Evolutionary conservation across 2,113 vertebrate species (phyloP), one percentile per base, ranked within the genome.

Genomic region (Ameiurus melas): DNA sequence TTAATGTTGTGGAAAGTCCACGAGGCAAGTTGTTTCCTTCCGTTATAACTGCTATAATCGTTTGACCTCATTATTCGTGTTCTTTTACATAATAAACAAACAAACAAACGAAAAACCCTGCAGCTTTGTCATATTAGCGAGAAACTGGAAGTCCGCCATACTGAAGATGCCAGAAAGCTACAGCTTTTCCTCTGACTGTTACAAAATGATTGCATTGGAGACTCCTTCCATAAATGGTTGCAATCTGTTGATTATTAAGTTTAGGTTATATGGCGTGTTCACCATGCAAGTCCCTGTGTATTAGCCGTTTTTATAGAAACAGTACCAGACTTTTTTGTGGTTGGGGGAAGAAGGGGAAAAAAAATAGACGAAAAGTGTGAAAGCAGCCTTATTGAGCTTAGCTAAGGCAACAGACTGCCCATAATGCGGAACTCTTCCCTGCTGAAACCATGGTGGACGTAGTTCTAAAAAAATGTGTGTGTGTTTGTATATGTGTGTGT

Each of bases 401-500:
- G 55, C 66, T 70, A 16, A 68, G 30, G 53, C 47, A 53, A 25
- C 51, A 73, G 73, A 27, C 4, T 89, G 36, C 8, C 55, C 14
- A 27, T 51, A 57, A 17, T 30, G 39, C 55, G 84, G 39, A 84
- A 71, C 80, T 57, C 30, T 89, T 86, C 73, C 75, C 87, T 91
- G 88, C 55, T 89, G 90, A 93, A 89, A 43, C 84, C 87, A 87
- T 39, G 58, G 25, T 64, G 39, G 36, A 83, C 30, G 39, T 8
- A 55, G 73, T 85, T 39, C 53, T 70, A 87, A 88, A 88, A 85
- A 89, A 83, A 7, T 55, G 53, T 14, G 55, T 57, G 19, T 57
- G 83, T 92, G 47, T 90, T 20, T 88, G 91, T 91, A 77, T 90
- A 60, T 91, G 60, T 90, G 85, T 92, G 80, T 85, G 10, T 85